phyloP scores from a whole-genome alignment of 2,888 invertebrate species.

The Cerastis rubricosa region DNA sequence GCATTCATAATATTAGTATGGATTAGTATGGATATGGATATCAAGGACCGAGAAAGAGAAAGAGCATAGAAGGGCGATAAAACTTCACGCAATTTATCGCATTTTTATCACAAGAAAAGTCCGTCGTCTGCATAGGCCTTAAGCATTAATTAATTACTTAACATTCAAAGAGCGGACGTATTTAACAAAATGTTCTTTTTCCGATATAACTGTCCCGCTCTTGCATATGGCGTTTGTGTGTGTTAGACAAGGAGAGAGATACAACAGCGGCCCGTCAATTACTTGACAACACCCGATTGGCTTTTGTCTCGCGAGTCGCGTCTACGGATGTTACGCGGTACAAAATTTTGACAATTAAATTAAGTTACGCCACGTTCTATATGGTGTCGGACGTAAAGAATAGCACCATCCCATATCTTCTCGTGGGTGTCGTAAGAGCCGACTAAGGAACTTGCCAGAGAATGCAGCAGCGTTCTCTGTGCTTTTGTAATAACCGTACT shows the following conservation, averaged over 20 bases:
- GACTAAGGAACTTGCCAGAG: too few species aligned
- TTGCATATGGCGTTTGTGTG: neutral
- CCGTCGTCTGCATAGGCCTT: neutral
- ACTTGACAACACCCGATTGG: constrained; percentile 66
- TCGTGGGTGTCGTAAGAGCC: too few species aligned
- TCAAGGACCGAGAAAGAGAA: too few species aligned
- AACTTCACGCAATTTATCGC: too few species aligned
- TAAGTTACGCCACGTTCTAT: too few species aligned
- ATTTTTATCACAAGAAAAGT: neutral
- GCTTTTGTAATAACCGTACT: too few species aligned
- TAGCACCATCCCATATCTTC: too few species aligned
- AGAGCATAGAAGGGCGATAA: too few species aligned
- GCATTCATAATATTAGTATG: too few species aligned
- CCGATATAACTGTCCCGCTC: constrained; percentile 12
- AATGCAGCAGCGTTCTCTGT: too few species aligned
- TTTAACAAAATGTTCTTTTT: constrained; percentile 55
- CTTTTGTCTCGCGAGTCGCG: constrained; percentile 64
- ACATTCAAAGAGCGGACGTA: constrained; percentile 48
- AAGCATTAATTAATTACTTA: constrained; percentile 52
- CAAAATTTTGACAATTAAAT: constrained; percentile 11
- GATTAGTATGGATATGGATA: too few species aligned
- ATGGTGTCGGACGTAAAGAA: too few species aligned
- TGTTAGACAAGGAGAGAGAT: constrained; percentile 23
- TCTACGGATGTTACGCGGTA: constrained; percentile 26
- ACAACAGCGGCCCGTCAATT: constrained; percentile 57